phyloP scores from a whole-genome alignment of 2,888 invertebrate genomes.

The Apodemia zela region DNA sequence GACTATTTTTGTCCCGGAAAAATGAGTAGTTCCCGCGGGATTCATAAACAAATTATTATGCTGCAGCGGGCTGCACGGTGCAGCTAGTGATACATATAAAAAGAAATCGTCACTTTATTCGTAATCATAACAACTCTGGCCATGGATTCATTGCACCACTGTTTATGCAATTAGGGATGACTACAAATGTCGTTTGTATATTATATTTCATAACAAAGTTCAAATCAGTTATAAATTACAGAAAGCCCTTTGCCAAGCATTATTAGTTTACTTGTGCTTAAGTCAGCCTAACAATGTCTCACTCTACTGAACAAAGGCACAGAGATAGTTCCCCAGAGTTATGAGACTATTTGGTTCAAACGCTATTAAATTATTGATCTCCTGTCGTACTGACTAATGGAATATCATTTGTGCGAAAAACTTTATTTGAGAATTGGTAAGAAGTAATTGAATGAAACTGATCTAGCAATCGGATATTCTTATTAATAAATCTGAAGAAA shows the following conservation, averaged over 20 bases:
- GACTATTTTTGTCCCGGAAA: too few relatives aligned
- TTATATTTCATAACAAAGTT: too few relatives aligned
- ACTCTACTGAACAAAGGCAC: conserved; percentile 28
- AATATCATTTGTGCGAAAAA: conserved; percentile 7
- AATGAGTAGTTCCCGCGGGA: too few relatives aligned
- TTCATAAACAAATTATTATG: too few relatives aligned
- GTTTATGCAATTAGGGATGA: too few relatives aligned
- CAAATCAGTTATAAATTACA: conserved; percentile 17
- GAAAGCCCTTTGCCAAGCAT: conserved; percentile 18
- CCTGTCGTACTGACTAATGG: conserved; percentile 2
- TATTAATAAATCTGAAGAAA: neutral
- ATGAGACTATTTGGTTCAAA: conserved; percentile 29
- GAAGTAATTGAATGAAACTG: neutral
- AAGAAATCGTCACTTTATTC: too few relatives aligned
- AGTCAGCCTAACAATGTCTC: conserved; percentile 23
- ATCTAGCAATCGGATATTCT: neutral
- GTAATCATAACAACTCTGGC: too few relatives aligned
- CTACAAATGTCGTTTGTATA: too few relatives aligned
- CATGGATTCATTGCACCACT: too few relatives aligned
- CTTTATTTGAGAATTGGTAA: neutral
- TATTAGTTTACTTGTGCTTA: conserved; percentile 23
- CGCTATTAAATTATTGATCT: conserved; percentile 30
- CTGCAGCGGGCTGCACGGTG: too few relatives aligned
- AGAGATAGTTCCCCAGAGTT: conserved; percentile 24
- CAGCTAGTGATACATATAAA: too few relatives aligned